phyloP scores from a whole-genome alignment of 1,140 invertebrate genomes.

The Oncopodura yosiiana region DNA sequence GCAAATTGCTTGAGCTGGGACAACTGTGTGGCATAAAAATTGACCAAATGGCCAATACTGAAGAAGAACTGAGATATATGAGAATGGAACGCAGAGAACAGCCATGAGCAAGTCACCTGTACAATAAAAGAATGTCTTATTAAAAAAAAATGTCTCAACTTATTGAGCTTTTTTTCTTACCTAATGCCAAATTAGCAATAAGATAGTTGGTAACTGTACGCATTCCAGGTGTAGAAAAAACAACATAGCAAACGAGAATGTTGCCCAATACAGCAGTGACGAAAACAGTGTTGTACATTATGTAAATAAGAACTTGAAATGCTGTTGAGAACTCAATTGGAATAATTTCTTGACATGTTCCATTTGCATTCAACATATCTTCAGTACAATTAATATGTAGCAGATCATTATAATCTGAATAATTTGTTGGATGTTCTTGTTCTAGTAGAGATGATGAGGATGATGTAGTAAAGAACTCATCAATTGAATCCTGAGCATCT shows the following conservation, averaged over 20 bases:
- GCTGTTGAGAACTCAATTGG: constrained; percentile 18
- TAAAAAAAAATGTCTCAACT: too few species aligned
- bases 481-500: too few species aligned
- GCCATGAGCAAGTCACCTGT: constrained; percentile 79
- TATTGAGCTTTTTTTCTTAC: too few species aligned
- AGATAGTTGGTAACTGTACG: constrained; percentile 79
- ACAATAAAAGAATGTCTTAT: too few species aligned
- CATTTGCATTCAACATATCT: too few species aligned
- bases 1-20: constrained; percentile 49
- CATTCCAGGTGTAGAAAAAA: constrained; percentile 65
- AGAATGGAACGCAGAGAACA: constrained; percentile 75
- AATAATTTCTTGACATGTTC: too few species aligned
- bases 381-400: too few species aligned
- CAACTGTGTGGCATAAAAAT: constrained; percentile 63
- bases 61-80: constrained; percentile 62
- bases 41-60: constrained; percentile 75
- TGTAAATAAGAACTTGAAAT: constrained; percentile 56
- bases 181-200: too few species aligned
- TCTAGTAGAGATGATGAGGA: too few species aligned
- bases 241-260: constrained; percentile 69
- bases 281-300: constrained; percentile 64
- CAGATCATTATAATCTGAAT: too few species aligned
- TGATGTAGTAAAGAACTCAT: too few species aligned
- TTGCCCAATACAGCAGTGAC: constrained; percentile 65
- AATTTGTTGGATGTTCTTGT: too few species aligned